Conservation (phyloP, 2,113 vertebrate genomes). For the Cyprinus carpio region DNA sequence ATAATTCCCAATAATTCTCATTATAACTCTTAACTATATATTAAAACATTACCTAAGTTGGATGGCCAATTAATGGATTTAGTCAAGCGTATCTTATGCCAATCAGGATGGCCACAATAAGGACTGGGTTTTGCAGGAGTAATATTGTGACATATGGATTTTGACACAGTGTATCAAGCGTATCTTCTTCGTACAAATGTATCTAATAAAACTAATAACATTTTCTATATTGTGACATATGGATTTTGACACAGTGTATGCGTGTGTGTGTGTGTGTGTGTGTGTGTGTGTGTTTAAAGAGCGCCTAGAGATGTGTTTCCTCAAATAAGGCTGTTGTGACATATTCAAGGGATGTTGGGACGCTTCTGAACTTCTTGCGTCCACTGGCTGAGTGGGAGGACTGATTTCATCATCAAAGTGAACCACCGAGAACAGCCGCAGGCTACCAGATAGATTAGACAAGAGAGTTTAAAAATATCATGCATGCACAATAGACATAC, state of each 20-base stretch:
- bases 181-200: neutral
- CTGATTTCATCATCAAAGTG: conserved; percentile 53
- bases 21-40: too few species aligned
- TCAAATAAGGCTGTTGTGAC: conserved; percentile 13
- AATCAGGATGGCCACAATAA: too few species aligned
- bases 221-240: neutral
- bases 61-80: too few species aligned
- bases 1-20: too few species aligned
- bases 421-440: conserved; percentile 30
- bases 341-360: conserved; percentile 31
- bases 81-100: too few species aligned
- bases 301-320: conserved; percentile 1
- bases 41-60: too few species aligned
- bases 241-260: neutral
- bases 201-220: neutral
- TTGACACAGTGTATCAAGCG: too few species aligned
- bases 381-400: conserved; percentile 42
- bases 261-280: too few species aligned
- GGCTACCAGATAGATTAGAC: conserved; percentile 15
- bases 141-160: too few species aligned
- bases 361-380: conserved; percentile 5
- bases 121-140: too few species aligned
- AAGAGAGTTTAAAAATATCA: conserved; percentile 51
- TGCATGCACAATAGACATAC: neutral
- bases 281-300: neutral